These are phyloP conservation scores for Calameuta filiformis DNA, from an alignment of 2,888 invertebrate species.

Conservation along the genomic window DNA sequence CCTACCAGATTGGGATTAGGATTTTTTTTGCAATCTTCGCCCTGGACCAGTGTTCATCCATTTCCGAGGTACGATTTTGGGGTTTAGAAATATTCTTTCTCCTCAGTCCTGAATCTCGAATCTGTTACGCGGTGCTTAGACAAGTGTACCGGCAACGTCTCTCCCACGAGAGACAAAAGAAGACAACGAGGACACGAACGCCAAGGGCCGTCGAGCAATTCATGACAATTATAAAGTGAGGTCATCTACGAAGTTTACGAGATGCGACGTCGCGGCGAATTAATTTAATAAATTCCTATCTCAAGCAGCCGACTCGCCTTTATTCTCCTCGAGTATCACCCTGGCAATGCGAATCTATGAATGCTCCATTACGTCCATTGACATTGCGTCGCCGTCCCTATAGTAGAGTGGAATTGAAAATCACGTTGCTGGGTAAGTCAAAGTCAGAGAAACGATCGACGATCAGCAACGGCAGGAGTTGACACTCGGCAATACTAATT, in stretches of 20 bases:
- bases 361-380: neutral
- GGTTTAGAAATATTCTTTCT: neutral
- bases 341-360: neutral
- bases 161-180: neutral
- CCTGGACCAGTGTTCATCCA: neutral
- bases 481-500: slow-evolving; percentile 10
- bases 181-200: neutral
- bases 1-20: neutral
- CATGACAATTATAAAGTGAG: slow-evolving; percentile 65
- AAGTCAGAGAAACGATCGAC: neutral
- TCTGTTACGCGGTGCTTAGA: neutral
- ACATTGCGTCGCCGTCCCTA: neutral
- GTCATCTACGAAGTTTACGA: slow-evolving; percentile 65
- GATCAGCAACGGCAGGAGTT: neutral
- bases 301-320: slow-evolving; percentile 7
- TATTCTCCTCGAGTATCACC: neutral
- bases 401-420: neutral
- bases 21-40: neutral
- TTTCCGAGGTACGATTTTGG: neutral
- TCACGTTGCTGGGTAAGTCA: neutral
- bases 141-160: neutral
- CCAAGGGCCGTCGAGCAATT: slow-evolving; percentile 33
- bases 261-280: slow-evolving; percentile 64
- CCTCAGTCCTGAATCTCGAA: neutral
- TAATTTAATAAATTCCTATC: slow-evolving; percentile 65